Base-by-base conservation (phyloP, 1,140 invertebrate species). In the Ericerus pela region DNA sequence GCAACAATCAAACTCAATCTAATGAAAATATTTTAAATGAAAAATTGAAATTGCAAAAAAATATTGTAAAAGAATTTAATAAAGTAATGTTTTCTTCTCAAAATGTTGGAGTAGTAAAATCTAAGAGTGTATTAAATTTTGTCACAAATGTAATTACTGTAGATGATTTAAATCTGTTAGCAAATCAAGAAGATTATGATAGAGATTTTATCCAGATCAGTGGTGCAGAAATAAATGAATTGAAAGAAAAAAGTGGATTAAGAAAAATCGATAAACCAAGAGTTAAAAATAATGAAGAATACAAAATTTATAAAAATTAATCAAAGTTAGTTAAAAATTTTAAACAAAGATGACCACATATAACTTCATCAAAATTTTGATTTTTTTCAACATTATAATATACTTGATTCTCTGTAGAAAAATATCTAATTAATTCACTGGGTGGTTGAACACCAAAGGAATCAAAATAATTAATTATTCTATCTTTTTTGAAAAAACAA, bases 341-440 rank as follows among this genome's bases (percentile, higher is more conserved):
- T 10, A 54, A 31, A 28, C 53, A 54, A 12, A 54, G 29, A 31
- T 54, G 53, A 54, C 53, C 53, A 30, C 53, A 54, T 14, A 31
- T 54, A 11, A 54, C 27, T 11, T 20, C 4, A n/a, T 54, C 30
- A 28, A 54, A 54, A 16, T 24, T 31, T 29, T 54, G 53, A 16
- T 31, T 5, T 29, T 12, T 10, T 6, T 54, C 31, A 31, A 27
- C 16, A 54, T 54, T 54, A 28, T 54, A 54, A 11, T 54, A n/a
- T 20, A 54, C 31, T 54, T 16, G 27, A 31, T 20, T 22, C 18
- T 12, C 30, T 30, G 16, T 29, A 6, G 28, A 54, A 33, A 33
- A 28, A 22, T 54, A 54, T n/a, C 31, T 24, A 3, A 29, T 22
- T 10, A 54, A 10, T 20, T 54, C 53, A 16, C 27, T n/a, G 18